Conservation (phyloP, 2,797 vertebrate genomes). For the Phrynocephalus vlangalii region DNA sequence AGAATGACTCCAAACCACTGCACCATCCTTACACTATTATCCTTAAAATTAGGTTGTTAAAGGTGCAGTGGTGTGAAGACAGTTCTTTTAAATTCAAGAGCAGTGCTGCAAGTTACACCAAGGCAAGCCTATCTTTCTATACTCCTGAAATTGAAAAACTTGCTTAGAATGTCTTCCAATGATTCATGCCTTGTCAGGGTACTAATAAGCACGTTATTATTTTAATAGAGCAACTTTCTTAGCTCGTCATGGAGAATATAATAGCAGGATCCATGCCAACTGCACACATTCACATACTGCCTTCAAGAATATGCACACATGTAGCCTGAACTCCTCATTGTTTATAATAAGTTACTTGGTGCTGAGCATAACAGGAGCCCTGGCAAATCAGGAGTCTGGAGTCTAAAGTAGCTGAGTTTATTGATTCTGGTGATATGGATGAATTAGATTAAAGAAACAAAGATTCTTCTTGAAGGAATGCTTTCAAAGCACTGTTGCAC, state of each 20-base stretch:
- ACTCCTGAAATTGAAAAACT: slow-evolving; percentile 14
- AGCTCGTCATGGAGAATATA: not conserved
- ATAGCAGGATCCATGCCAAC: slow-evolving; percentile 36
- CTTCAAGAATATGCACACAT: slow-evolving; percentile 26
- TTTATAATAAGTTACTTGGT: slow-evolving; percentile 52
- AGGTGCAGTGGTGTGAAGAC: accelerated
- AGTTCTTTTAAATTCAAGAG: not conserved
- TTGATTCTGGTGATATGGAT: slow-evolving; percentile 62
- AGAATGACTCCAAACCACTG: not conserved
- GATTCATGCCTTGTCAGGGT: not conserved
- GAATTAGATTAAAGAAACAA: slow-evolving; percentile 66
- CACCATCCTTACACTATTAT: not conserved
- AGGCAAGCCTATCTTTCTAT: not conserved
- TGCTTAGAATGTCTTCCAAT: slow-evolving; percentile 12
- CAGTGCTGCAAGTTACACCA: not conserved
- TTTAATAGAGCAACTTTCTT: slow-evolving; percentile 2
- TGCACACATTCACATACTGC: not conserved
- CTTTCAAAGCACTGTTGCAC: slow-evolving; percentile 57
- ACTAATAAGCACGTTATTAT: slow-evolving; percentile 23
- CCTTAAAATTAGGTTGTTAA: slow-evolving; percentile 8
- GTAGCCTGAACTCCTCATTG: slow-evolving; percentile 34
- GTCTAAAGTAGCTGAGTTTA: slow-evolving; percentile 51
- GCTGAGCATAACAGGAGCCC: slow-evolving; percentile 40
- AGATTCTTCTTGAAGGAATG: slow-evolving; percentile 51
- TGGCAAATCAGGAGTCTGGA: slow-evolving; percentile 59